phyloP scores from a whole-genome alignment of 2,113 vertebrate genomes.

The Aramus guarauna region DNA sequence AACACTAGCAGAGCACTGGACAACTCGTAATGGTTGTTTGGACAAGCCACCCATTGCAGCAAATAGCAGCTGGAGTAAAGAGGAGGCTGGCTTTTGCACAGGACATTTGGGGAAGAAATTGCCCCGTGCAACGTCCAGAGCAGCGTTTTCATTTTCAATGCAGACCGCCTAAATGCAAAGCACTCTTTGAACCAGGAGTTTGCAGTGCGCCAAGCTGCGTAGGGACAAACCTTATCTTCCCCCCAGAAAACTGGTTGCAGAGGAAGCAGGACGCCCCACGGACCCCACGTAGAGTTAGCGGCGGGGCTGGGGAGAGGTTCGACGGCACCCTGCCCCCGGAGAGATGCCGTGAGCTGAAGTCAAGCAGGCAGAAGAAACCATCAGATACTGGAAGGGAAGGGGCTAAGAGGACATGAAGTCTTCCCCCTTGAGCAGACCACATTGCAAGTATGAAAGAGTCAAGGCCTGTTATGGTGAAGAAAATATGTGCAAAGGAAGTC shows the following conservation, averaged over 20 bases:
- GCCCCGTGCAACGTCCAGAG: background rate
- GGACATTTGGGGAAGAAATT: background rate
- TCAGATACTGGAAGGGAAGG: background rate
- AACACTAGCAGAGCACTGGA: background rate
- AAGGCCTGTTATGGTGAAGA: constrained; percentile 33
- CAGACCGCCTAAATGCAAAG: background rate
- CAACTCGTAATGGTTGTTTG: background rate
- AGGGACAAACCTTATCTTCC: background rate
- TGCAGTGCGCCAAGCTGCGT: background rate
- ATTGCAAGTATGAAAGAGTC: background rate
- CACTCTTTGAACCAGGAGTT: background rate
- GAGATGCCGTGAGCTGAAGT: fast-evolving
- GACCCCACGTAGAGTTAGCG: fast-evolving
- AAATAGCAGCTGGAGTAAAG: background rate
- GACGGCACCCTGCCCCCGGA: background rate
- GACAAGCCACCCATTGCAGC: background rate
- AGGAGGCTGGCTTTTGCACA: background rate
- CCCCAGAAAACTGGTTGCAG: background rate
- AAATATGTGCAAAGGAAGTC: constrained; percentile 57
- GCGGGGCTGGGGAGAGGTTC: background rate
- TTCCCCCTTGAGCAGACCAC: background rate
- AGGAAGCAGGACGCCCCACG: background rate
- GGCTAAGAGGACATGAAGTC: background rate
- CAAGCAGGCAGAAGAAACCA: background rate
- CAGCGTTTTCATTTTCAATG: background rate